Base-by-base conservation (phyloP, 2,888 invertebrate genomes). In the Coleophora deauratella region DNA sequence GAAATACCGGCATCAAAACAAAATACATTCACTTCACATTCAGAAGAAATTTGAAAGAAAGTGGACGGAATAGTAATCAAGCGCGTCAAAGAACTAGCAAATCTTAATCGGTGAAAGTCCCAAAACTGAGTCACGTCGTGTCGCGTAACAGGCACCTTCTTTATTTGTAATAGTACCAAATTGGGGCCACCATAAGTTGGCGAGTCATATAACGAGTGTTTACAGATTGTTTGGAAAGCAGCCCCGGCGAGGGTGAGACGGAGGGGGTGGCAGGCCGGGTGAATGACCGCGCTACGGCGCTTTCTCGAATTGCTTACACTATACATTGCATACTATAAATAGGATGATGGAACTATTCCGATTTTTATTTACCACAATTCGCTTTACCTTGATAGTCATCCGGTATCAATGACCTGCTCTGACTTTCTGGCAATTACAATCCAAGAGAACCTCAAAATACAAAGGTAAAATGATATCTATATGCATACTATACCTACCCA, bases 281-380 rank as follows among this genome's bases (percentile, higher is more conserved):
- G 50, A 50, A 55, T 47, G 57, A 50, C 57, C 57, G 46, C 38
- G 27, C 15, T 14, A 41, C 49, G 42, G 47, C 47, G 44, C 47
- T 45, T 49, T 56, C 50, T 49, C 52, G 49, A 43, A 40, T 41
- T 40, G 38, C 41, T 40, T 30, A 37, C 40, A 27, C 12, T 35
- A 35, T 15, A 27, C n/a, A n/a, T n/a, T n/a, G n/a, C n/a, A n/a
- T n/a, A n/a, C n/a, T n/a, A n/a, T n/a, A n/a, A n/a, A n/a, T n/a
- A n/a, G n/a, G n/a, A n/a, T n/a, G n/a, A n/a, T n/a, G n/a, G n/a
- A n/a, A n/a, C n/a, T n/a, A n/a, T n/a, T n/a, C n/a, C n/a, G n/a
- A n/a, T n/a, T n/a, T n/a, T n/a, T n/a, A n/a, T n/a, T n/a, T n/a
- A n/a, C n/a, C n/a, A n/a, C n/a, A n/a, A n/a, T n/a, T n/a, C n/a